These are phyloP conservation scores for Bovichtus diacanthus DNA, from an alignment of 2,797 vertebrate genomes.

Conservation along the genomic window DNA sequence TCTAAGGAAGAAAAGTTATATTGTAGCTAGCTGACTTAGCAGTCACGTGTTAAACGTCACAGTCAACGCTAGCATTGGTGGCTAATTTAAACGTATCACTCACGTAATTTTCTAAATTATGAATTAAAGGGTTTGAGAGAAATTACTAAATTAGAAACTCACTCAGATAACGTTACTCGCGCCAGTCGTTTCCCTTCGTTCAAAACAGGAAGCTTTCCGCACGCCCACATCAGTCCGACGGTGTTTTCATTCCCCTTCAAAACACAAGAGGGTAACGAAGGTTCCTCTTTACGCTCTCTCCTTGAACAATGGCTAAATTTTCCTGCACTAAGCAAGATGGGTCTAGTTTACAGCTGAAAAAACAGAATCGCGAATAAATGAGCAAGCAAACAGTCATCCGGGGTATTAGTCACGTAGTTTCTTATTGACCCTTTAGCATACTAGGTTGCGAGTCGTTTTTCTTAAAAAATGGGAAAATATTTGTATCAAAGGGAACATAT, in stretches of 20 bases:
- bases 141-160: background rate
- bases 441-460: background rate
- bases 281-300: slow-evolving; percentile 31
- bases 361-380: background rate
- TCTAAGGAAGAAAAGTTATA: background rate
- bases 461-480: background rate
- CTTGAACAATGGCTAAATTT: background rate
- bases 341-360: background rate
- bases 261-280: background rate
- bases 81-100: background rate
- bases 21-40: background rate
- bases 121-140: background rate
- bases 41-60: too few species aligned
- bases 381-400: background rate
- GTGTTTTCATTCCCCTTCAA: slow-evolving; percentile 40
- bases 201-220: slow-evolving; percentile 35
- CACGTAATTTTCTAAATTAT: background rate
- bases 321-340: background rate
- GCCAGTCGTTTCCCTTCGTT: background rate
- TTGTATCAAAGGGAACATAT: background rate
- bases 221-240: slow-evolving; percentile 15
- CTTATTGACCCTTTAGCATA: background rate
- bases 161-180: background rate
- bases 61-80: background rate
- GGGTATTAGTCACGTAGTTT: background rate